A percentile compares a stretch with the other conserved stretches of the same genome.
These are phyloP conservation scores for Sesamia nonagrioides DNA, from an alignment of 1,140 invertebrate genomes.

Conservation along the genomic window DNA sequence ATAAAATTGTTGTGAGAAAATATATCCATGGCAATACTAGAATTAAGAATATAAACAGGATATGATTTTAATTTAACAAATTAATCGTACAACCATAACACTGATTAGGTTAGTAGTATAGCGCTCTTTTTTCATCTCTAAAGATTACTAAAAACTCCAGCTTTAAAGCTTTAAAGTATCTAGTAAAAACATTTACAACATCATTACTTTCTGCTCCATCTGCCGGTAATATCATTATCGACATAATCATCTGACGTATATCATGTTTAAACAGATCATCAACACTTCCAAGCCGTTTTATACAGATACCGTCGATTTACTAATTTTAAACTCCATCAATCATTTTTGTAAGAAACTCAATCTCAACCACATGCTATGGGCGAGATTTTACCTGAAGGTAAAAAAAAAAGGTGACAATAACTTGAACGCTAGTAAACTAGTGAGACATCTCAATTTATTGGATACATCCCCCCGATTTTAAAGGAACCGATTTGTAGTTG, in stretches of 20 bases:
- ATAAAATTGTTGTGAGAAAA: background rate
- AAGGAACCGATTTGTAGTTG: constrained; percentile 74
- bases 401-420: constrained; percentile 81
- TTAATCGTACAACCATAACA: background rate
- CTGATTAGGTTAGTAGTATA: background rate
- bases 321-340: constrained; percentile 79
- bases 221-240: constrained; percentile 38
- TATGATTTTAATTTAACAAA: background rate
- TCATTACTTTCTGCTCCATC: constrained; percentile 36
- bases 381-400: constrained; percentile 56
- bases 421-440: constrained; percentile 67
- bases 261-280: constrained; percentile 66
- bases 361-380: constrained; percentile 69
- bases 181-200: constrained; percentile 12
- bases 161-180: background rate
- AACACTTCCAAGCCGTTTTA: constrained; percentile 61
- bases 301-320: constrained; percentile 54
- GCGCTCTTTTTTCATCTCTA: background rate
- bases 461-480: constrained; percentile 58
- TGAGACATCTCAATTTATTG: constrained; percentile 82
- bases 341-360: constrained; percentile 72
- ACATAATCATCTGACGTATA: constrained; percentile 55
- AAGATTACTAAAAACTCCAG: too few species aligned
- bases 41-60: background rate
- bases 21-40: background rate